phyloP scores from a whole-genome alignment of 2,797 vertebrate genomes.

The Rhodeus uyekii region DNA sequence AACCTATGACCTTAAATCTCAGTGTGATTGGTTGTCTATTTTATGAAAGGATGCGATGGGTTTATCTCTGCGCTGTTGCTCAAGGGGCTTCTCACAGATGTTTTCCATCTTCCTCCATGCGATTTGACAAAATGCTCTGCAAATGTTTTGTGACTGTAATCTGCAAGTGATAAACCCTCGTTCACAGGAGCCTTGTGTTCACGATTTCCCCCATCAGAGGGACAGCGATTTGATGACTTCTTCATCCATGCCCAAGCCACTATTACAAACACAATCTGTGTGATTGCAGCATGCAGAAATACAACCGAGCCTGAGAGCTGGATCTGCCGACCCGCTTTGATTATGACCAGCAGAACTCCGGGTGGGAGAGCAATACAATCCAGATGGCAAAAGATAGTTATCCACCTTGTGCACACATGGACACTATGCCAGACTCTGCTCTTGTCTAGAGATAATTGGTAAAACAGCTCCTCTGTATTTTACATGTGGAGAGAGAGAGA shows the following conservation, averaged over 20 bases:
- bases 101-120: slow-evolving; percentile 18
- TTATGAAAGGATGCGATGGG: not conserved
- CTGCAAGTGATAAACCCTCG: slow-evolving; percentile 11
- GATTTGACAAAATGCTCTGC: slow-evolving; percentile 30
- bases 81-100: slow-evolving; percentile 1
- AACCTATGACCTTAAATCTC: not conserved
- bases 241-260: slow-evolving; percentile 28
- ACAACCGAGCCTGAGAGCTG: slow-evolving; percentile 6
- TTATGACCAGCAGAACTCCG: slow-evolving; percentile 1
- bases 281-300: slow-evolving; percentile 37
- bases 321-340: slow-evolving; percentile 1
- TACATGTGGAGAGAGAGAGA: not conserved
- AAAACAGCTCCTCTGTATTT: not conserved
- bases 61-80: not conserved
- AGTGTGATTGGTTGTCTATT: not conserved
- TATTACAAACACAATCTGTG: slow-evolving; percentile 40
- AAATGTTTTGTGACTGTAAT: slow-evolving; percentile 35
- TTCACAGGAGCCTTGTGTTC: slow-evolving; percentile 2
- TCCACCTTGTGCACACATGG: slow-evolving; percentile 11
- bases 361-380: slow-evolving; percentile 9
- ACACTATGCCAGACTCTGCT: slow-evolving; percentile 8
- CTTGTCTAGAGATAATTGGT: slow-evolving; percentile 31
- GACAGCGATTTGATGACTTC: slow-evolving; percentile 25
- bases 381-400: slow-evolving; percentile 36
- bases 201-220: slow-evolving; percentile 16